Percentiles rank a stretch among this genome's conserved stretches.
phyloP scores from a whole-genome alignment of 1,140 invertebrate species.

The Drosophila obscura region DNA sequence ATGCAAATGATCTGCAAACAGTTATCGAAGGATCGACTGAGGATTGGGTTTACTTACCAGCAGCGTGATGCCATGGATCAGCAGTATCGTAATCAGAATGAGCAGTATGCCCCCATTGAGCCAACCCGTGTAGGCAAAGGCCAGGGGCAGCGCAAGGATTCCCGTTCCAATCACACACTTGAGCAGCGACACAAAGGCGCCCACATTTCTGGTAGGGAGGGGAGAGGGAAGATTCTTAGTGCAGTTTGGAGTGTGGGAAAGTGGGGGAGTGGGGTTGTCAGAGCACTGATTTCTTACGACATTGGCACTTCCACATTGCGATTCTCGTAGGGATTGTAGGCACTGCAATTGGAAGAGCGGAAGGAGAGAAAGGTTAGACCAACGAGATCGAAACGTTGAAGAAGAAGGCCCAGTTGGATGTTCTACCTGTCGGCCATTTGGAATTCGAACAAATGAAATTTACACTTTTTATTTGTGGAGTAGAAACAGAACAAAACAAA shows the following conservation, averaged over 20 bases:
- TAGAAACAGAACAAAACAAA: no score
- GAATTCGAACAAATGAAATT: no score
- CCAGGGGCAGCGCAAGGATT: constrained; percentile 46
- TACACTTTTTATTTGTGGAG: no score
- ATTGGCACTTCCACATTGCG: constrained; percentile 24
- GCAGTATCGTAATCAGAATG: not conserved
- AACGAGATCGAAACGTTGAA: no score
- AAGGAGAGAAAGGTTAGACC: no score
- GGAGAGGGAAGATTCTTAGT: no score
- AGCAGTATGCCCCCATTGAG: constrained; percentile 22
- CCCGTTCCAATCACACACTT: constrained; percentile 52
- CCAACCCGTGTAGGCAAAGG: constrained; percentile 27
- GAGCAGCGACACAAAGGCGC: constrained; percentile 22
- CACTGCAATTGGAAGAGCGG: not conserved
- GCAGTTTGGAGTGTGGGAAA: not conserved
- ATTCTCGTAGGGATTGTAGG: constrained; percentile 36
- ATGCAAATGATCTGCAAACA: not conserved
- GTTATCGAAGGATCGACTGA: no score
- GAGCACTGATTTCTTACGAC: constrained; percentile 19
- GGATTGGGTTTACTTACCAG: constrained; percentile 18
- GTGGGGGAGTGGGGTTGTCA: not conserved
- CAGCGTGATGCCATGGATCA: constrained; percentile 52
- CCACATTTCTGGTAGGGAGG: constrained; percentile 7
- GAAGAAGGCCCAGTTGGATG: no score
- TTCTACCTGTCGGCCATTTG: no score